Conservation (phyloP, 2,797 vertebrate genomes). For the Scomberomorus guttatus region DNA sequence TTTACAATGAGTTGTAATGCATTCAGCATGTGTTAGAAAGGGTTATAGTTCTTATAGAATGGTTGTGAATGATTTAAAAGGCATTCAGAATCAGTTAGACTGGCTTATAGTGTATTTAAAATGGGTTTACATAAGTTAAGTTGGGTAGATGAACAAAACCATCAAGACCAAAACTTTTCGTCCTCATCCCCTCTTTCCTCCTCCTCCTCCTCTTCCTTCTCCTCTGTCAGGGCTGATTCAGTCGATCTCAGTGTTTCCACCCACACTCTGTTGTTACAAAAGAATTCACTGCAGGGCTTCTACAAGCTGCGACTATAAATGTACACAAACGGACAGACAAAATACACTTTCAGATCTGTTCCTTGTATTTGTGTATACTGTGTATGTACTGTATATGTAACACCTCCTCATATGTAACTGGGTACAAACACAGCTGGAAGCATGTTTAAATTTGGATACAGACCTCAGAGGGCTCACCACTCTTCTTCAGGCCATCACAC, state of each 20-base stretch:
- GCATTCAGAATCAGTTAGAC: not conserved
- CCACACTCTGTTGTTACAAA: constrained; percentile 64
- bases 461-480: not conserved
- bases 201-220: constrained; percentile 27
- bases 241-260: constrained; percentile 55
- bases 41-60: not conserved
- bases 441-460: constrained; percentile 20
- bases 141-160: constrained; percentile 14
- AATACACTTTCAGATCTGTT: constrained; percentile 11
- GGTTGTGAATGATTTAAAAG: not conserved
- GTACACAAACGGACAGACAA: constrained; percentile 20
- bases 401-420: constrained; percentile 33
- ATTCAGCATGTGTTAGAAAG: not conserved
- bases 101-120: not conserved
- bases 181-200: constrained; percentile 6
- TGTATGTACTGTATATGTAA: constrained; percentile 13
- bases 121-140: not conserved
- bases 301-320: constrained; percentile 45
- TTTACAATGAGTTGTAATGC: not conserved
- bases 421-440: constrained; percentile 17
- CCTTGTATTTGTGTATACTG: not conserved
- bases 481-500: not conserved
- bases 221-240: constrained; percentile 56
- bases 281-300: constrained; percentile 55
- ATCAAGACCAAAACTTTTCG: not conserved